phyloP scores from a whole-genome alignment of 92 coral and sea anemone species.

The Meandrina meandrites region DNA sequence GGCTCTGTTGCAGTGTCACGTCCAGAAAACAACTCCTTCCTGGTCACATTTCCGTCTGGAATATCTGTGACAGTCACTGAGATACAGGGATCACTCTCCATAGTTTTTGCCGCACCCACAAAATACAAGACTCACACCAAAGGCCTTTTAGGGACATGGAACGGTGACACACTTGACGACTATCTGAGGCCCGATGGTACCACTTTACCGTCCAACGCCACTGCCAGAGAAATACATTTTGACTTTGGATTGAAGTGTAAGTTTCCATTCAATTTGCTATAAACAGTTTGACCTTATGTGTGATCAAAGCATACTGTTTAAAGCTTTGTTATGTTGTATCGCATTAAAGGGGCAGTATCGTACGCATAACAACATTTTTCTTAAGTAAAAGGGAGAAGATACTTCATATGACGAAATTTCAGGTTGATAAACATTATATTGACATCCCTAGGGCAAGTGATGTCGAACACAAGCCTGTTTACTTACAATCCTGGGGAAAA shows the following conservation, averaged over 20 bases:
- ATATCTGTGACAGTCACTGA: constrained; percentile 49
- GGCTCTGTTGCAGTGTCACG: constrained; percentile 51
- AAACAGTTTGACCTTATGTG: background rate
- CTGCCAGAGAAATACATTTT: constrained; percentile 51
- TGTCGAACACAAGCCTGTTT: constrained; percentile 45
- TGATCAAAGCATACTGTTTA: background rate
- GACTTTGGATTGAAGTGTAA: constrained; percentile 63
- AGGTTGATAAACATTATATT: no score
- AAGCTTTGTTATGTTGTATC: no score
- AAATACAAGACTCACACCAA: constrained; percentile 42
- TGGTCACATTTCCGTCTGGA: constrained; percentile 59
- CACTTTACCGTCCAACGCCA: constrained; percentile 34
- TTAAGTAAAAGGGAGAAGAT: no score
- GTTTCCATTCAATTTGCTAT: background rate
- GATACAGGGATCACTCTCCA: constrained; percentile 37
- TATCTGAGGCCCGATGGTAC: constrained; percentile 56
- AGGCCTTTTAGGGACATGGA: constrained; percentile 59
- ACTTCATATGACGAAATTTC: no score
- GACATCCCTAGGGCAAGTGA: constrained; percentile 19
- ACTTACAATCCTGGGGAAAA: constrained; percentile 64
- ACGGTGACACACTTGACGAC: constrained; percentile 48
- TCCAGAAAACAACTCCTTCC: constrained; percentile 47
- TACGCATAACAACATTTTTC: no score
- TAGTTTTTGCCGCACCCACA: constrained; percentile 34
- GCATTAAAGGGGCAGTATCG: no score